phyloP scores from a whole-genome alignment of 2,113 vertebrate species.

The Alectura lathami region DNA sequence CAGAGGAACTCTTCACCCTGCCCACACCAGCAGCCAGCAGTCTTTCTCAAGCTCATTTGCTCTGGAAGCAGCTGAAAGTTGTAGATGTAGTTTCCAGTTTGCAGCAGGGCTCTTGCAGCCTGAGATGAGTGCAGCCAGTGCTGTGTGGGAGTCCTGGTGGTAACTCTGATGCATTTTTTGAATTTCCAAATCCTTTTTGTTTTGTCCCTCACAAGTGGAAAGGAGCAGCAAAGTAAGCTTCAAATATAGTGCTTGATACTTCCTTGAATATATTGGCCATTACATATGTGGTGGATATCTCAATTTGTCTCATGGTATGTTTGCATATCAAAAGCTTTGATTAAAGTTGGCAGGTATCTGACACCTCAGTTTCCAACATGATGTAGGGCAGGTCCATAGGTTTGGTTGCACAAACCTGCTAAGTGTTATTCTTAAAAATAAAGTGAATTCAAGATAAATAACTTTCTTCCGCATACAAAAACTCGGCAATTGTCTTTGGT shows the following conservation, averaged over 20 bases:
- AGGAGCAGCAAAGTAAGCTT: not conserved
- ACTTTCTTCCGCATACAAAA: rapidly evolving
- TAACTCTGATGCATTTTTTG: not conserved
- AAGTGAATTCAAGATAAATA: not conserved
- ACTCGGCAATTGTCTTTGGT: not conserved
- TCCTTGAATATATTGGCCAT: not conserved
- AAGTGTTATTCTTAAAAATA: not conserved
- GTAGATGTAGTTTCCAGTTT: not conserved
- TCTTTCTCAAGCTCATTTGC: not conserved
- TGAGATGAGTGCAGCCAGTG: not conserved
- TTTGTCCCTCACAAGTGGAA: not conserved
- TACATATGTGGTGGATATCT: not conserved
- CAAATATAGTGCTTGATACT: not conserved
- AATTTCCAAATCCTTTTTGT: not conserved
- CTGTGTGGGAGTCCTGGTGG: not conserved
- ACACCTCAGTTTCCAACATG: not conserved
- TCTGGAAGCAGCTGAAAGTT: not conserved
- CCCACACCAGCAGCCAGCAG: not conserved
- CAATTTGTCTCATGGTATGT: not conserved
- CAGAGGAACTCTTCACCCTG: not conserved
- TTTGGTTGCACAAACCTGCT: not conserved
- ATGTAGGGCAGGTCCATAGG: not conserved
- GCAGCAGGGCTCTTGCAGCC: not conserved
- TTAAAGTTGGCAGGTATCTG: not conserved
- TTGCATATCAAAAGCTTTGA: not conserved